A percentile compares a stretch with the other conserved stretches of the same genome.
Evolutionary conservation across 1,140 invertebrate genomes (phyloP).

Genomic region (Drosophila lacteicornis): DNA sequence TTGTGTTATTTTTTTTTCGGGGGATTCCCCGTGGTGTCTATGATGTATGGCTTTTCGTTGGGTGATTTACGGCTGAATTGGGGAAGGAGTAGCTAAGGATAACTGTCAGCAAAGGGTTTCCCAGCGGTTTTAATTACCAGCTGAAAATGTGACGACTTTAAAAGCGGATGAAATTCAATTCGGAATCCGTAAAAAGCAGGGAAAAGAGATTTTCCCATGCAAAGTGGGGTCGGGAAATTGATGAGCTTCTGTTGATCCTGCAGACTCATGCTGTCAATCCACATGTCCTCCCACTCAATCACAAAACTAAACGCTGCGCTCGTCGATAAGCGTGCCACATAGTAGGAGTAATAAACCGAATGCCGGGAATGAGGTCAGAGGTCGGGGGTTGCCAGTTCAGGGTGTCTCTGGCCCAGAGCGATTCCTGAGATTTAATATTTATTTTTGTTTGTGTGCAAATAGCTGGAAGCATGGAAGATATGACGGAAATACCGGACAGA

Average conservation of each 20-base stretch:
- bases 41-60: constrained; percentile 78
- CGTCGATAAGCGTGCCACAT: constrained; percentile 74
- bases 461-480: constrained; percentile 75
- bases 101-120: constrained; percentile 66
- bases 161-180: constrained; percentile 30
- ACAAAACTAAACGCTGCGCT: constrained; percentile 74
- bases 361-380: constrained; percentile 11
- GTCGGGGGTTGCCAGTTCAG: constrained; percentile 2
- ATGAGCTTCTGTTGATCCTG: constrained; percentile 73
- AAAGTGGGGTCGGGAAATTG: constrained; percentile 1
- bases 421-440: constrained; percentile 83
- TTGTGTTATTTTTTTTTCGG: constrained; percentile 33
- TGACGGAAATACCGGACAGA: constrained; percentile 9
- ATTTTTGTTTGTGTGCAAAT: constrained; percentile 84
- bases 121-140: constrained; percentile 66
- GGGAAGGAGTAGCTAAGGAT: constrained; percentile 36
- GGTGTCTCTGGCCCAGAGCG: constrained; percentile 57
- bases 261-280: constrained; percentile 84
- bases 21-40: constrained; percentile 72
- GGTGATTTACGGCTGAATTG: constrained; percentile 45
- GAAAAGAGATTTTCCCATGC: constrained; percentile 1
- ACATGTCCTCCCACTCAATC: constrained; percentile 84
- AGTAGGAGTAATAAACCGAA: constrained; percentile 50
- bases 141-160: constrained; percentile 46
- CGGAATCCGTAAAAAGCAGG: constrained; percentile 14